phyloP scores from a whole-genome alignment of 2,113 vertebrate species.

The Mormoops blainvillei region DNA sequence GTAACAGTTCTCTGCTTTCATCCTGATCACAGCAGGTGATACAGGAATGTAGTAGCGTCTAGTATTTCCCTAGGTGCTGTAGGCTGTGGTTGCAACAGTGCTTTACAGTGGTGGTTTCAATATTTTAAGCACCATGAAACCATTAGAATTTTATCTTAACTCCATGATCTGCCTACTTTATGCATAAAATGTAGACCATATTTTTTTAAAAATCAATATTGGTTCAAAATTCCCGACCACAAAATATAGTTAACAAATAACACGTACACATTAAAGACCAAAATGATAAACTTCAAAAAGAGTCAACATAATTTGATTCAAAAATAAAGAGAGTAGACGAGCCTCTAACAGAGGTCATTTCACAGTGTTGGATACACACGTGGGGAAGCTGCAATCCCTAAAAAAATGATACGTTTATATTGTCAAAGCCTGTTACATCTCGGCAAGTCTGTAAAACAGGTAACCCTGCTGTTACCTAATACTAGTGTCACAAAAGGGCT shows the following conservation, averaged over 20 bases:
- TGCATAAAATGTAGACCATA: neutral
- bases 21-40: constrained; percentile 60
- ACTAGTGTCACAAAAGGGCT: neutral
- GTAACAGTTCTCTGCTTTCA: constrained; percentile 70
- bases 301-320: neutral
- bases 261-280: neutral
- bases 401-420: neutral
- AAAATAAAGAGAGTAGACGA: neutral
- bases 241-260: constrained; percentile 37
- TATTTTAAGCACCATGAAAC: neutral
- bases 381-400: neutral
- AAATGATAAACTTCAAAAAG: neutral
- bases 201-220: constrained; percentile 3
- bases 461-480: neutral
- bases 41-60: neutral
- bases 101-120: neutral
- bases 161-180: neutral
- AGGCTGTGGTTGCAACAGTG: neutral
- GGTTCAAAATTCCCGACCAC: neutral
- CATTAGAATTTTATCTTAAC: neutral
- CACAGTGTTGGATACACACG: neutral
- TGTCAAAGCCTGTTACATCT: neutral
- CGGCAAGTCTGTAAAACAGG: neutral
- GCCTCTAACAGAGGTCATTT: neutral
- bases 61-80: constrained; percentile 19